Conservation (phyloP, 2,888 invertebrate species). For the Cephus nigrinus region DNA sequence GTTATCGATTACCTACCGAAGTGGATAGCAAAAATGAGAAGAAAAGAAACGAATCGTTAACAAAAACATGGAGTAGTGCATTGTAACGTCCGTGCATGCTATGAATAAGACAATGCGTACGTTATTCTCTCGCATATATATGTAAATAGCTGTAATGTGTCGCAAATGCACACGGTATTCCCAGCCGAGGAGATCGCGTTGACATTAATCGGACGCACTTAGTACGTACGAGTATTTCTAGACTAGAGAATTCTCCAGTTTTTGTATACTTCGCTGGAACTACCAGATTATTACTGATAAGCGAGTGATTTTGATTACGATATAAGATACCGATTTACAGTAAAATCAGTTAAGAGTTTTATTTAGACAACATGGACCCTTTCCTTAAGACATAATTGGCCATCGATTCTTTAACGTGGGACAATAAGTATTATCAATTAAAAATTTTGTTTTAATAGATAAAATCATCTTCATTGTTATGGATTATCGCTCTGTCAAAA, state of each 20-base stretch:
- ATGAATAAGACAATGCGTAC: neutral
- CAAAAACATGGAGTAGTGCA: neutral
- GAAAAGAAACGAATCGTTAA: neutral
- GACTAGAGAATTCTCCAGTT: neutral
- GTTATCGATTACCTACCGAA: neutral
- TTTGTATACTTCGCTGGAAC: neutral
- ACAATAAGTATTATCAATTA: neutral
- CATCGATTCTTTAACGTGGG: neutral
- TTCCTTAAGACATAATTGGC: neutral
- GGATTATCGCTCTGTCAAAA: neutral
- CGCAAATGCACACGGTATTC: neutral
- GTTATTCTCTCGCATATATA: neutral
- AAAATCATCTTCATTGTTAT: neutral
- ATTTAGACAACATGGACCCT: neutral
- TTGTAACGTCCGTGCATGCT: neutral
- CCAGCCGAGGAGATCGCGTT: neutral
- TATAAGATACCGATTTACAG: neutral
- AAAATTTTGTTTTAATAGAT: neutral
- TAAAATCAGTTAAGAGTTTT: neutral
- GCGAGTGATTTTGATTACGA: neutral
- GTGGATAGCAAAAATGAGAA: neutral
- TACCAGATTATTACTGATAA: neutral
- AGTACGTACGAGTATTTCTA: neutral
- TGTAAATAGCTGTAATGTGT: neutral
- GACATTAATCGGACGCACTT: neutral